phyloP scores from a whole-genome alignment of 2,797 vertebrate genomes.

The Pogoniulus pusillus region DNA sequence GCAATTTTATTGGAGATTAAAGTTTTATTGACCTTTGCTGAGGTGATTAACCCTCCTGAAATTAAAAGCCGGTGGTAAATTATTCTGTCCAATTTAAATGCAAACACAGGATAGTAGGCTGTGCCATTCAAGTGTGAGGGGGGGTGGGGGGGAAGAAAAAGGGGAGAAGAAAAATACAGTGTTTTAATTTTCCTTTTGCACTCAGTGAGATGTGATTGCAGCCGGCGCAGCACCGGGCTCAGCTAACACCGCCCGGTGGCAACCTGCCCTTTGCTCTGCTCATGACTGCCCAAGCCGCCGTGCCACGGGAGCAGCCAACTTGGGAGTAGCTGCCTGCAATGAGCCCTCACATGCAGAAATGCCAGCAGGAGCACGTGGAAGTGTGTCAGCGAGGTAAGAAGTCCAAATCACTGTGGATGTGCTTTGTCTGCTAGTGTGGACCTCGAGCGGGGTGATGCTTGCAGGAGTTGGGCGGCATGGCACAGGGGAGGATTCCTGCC shows the following conservation, averaged over 20 bases:
- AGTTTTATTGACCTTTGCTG: conserved; percentile 81
- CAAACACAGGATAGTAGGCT: conserved; percentile 60
- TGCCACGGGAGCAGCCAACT: not conserved
- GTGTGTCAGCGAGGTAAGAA: conserved; percentile 37
- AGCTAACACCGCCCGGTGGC: conserved; percentile 6
- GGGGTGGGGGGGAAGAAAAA: too few species aligned
- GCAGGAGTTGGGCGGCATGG: rapidly evolving
- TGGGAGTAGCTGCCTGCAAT: conserved; percentile 10
- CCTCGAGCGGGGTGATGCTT: rapidly evolving
- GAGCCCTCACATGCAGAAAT: not conserved
- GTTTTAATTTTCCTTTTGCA: conserved; percentile 72
- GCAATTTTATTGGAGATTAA: conserved; percentile 81
- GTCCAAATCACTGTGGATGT: not conserved
- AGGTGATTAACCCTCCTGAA: conserved; percentile 80
- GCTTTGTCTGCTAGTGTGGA: not conserved
- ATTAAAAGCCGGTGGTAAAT: conserved; percentile 78
- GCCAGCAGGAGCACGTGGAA: not conserved
- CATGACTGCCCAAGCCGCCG: not conserved
- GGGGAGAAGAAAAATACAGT: conserved; percentile 18
- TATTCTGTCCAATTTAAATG: conserved; percentile 80
- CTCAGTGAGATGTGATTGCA: conserved; percentile 64
- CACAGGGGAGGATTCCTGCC: not conserved
- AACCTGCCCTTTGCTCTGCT: conserved; percentile 31
- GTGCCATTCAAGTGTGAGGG: conserved; percentile 62
- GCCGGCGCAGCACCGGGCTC: conserved; percentile 18